Conservation (phyloP, 1,140 invertebrate genomes). For the Brachionus asplanchnoidis region DNA sequence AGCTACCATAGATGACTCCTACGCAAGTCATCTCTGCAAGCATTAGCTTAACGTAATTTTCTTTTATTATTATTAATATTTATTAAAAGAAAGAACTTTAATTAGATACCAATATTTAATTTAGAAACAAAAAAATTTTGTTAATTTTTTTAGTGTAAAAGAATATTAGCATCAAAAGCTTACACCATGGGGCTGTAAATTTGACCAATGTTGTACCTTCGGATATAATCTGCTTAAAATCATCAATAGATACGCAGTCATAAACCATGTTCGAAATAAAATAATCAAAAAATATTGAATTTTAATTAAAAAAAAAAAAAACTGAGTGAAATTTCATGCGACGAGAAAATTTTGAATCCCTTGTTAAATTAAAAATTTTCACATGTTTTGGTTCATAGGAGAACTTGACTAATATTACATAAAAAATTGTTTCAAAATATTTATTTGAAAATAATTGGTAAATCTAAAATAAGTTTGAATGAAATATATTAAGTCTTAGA, state of each 20-base stretch:
- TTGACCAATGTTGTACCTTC: not conserved
- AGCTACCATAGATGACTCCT: no score
- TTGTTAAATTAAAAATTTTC: not conserved
- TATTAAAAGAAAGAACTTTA: no score
- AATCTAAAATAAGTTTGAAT: not conserved
- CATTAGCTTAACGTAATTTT: no score
- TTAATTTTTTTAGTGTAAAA: no score
- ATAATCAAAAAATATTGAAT: not conserved
- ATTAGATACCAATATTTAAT: no score
- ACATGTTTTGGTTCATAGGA: not conserved
- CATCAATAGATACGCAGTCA: constrained; percentile 14
- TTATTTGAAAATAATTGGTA: not conserved
- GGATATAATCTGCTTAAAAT: not conserved
- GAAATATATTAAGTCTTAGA: not conserved
- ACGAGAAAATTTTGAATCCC: not conserved
- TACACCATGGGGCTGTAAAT: not conserved
- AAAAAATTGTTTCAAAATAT: not conserved
- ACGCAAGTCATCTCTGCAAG: no score
- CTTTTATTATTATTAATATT: no score
- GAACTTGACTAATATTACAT: not conserved
- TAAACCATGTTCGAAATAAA: not conserved
- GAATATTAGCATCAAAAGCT: not conserved
- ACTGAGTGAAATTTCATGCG: not conserved
- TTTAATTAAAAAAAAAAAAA: not conserved
- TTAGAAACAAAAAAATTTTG: no score